Evolutionary conservation across 2,888 invertebrate species (phyloP), one percentile per base, ranked within the genome.

Genomic region (Agonum fuliginosum): DNA sequence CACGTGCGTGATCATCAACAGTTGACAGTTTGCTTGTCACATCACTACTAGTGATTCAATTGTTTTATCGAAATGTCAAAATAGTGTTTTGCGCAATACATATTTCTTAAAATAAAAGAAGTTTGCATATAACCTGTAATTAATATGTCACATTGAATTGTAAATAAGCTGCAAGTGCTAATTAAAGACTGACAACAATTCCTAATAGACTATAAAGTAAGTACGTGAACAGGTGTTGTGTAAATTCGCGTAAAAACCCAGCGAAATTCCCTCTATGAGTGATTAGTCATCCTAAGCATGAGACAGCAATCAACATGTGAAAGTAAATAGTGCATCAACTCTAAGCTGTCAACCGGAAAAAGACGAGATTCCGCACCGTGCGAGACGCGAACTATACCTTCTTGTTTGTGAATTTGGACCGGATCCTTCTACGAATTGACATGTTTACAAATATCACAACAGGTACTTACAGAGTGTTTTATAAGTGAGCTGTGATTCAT

Each of bases 261-360:
- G 34, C 46, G 70, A 70, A 70, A 77, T 77, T 77, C 70, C 75
- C 75, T 75, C 65, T 37, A 67, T 67, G 51, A 75, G 34, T 48
- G 74, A 75, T 75, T 75, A 75, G 67, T 75, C 75, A 75, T 75
- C n/a, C n/a, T n/a, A 2, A 67, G 78, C 10, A 62, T 83, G 83
- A 83, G 81, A 82, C 83, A 83, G 83, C 83, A 80, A 78, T 80
- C 79, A 79, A 80, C 81, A 81, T 81, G 82, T 82, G 83, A 83
- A 82, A 82, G 82, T 82, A 75, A 75, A 75, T 41, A 74, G 62
- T 65, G 74, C 74, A 74, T 17, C 46, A 74, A 62, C 5, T 5
- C 22, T 30, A 14, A 34, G 22, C 41, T 58, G 14, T 19, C 8
- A 37, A 62, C 74, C 75, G 75, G 75, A 75, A 74, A 75, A 37